Evolutionary conservation across 2,113 vertebrate species (phyloP).

Genomic region (Centropus bengalensis): DNA sequence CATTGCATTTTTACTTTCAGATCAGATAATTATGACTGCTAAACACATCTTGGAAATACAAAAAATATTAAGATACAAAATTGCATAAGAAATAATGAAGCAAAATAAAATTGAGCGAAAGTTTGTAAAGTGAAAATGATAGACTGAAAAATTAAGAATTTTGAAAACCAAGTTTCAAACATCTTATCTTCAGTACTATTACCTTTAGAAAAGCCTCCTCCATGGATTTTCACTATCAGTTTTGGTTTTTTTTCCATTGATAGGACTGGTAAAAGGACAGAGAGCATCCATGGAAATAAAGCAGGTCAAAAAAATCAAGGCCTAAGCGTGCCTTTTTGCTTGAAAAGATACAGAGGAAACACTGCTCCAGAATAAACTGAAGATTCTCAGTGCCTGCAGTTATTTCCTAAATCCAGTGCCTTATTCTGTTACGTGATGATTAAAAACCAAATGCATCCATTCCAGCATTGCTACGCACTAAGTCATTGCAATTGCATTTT

Average conservation of each 20-base stretch:
- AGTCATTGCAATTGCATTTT: not conserved
- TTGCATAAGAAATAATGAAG: not conserved
- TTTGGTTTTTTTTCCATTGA: not conserved
- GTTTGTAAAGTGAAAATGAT: not conserved
- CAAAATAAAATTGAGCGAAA: not conserved
- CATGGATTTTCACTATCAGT: not conserved
- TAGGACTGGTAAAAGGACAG: not conserved
- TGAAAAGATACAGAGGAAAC: not conserved
- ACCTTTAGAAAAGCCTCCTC: not conserved
- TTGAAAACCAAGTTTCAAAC: not conserved
- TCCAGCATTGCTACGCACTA: not conserved
- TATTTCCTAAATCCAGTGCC: not conserved
- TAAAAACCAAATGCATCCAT: not conserved
- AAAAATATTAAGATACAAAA: not conserved
- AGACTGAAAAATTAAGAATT: not conserved
- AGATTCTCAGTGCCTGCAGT: not conserved
- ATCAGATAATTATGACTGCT: not conserved
- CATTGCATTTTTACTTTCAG: not conserved
- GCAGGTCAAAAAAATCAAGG: not conserved
- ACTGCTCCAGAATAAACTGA: not conserved
- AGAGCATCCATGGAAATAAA: not conserved
- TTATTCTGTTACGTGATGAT: not conserved
- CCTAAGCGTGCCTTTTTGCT: not conserved
- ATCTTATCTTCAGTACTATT: not conserved
- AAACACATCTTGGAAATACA: not conserved